Percentiles rank a stretch among this genome's conserved stretches.
Conservation (phyloP, 2,797 vertebrate species). For the Hoplostethus mediterraneus region DNA sequence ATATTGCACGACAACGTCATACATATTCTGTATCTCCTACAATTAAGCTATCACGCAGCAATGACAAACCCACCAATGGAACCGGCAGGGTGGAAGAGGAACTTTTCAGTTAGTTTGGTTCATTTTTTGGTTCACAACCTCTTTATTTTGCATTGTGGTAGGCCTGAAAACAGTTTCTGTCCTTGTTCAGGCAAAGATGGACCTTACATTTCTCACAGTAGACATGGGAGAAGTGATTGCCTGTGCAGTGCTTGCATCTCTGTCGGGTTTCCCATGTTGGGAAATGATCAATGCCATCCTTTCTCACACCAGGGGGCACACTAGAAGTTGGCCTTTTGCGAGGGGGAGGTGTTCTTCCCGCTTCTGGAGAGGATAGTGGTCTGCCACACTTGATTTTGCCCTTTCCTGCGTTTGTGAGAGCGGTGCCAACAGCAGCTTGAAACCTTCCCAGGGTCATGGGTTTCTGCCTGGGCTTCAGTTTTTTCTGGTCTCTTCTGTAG, state of each 20-base stretch:
- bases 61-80: background rate
- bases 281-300: constrained; percentile 32
- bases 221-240: too few species aligned
- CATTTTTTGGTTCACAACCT: background rate
- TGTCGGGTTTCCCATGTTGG: background rate
- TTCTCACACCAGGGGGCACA: constrained; percentile 47
- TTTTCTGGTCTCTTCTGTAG: constrained; percentile 58
- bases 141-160: background rate
- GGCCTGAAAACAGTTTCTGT: too few species aligned
- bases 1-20: too few species aligned
- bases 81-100: background rate
- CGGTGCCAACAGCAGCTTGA: constrained; percentile 38
- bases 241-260: too few species aligned
- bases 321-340: background rate
- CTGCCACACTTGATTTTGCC: constrained; percentile 32
- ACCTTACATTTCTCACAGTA: too few species aligned
- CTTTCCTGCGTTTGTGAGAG: constrained; percentile 46
- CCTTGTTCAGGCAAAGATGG: too few species aligned
- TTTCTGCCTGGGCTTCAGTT: constrained; percentile 22
- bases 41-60: background rate
- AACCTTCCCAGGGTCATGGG: constrained; percentile 34
- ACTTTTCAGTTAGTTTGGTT: background rate
- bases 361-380: constrained; percentile 45
- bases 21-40: too few species aligned
- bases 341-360: background rate